Evolutionary conservation across 2,888 invertebrate species (phyloP), one percentile per base, ranked within the genome.

Genomic region (Cheilosia impressa): DNA sequence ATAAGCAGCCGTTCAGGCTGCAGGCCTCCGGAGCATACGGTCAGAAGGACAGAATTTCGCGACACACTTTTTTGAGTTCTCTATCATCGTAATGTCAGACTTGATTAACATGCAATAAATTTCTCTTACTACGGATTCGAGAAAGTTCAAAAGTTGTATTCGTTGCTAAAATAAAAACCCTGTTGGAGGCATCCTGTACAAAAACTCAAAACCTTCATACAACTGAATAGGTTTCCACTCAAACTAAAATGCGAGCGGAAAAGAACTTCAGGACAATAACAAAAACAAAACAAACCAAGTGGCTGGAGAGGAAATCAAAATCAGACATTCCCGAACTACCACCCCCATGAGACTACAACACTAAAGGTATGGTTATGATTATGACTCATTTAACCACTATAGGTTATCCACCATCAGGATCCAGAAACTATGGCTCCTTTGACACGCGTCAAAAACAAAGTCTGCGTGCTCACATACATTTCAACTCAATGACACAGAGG

Each of bases 371-470:
- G 71, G 34, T 43, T 62, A 72, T 78, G 82, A 83, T 43, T 62
- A 72, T 78, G 82, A 83, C 78, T 83, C 82, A 83, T 68, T 53
- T 17, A 19, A 19, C 38, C 17, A 15, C 58, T 66, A 73, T 72
- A 71, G 60, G 52, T 72, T 41, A 41, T 34, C 69, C 19, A 68
- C 57, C 52, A 27, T 27, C 27, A 78, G 53, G 38, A 52, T 55
- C 57, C 52, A 78, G 53, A 27, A 52, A 58, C 50, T 65, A 22
- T 66, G 68, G 38, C 76, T 77, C 77, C 81, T 62, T 69, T 43
- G 60, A 50, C 41, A 72, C 58, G 65, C 65, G 72, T 72, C 45
- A n/a, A 78, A 72, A 83, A 66, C 66, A 72, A 83, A 83, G 24
- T 13, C 38, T 38, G 43, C 31, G 31, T 82, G 58, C 69, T 77